Conservation (phyloP, 2,888 invertebrate species). For the Chironomus tentans region DNA sequence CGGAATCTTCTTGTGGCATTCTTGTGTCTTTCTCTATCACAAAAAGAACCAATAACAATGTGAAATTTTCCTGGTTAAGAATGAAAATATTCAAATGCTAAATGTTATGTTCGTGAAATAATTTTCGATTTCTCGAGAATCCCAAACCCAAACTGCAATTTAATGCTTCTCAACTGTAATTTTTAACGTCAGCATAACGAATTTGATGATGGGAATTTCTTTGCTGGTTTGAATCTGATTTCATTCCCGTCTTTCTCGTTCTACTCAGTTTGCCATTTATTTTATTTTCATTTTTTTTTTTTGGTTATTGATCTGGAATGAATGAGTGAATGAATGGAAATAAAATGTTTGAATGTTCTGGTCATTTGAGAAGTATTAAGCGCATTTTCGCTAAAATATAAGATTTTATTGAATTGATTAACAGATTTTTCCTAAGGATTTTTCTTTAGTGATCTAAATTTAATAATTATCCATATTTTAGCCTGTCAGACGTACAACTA, state of each 20-base stretch:
- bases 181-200: neutral
- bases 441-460: too few species aligned
- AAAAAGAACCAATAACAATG: neutral
- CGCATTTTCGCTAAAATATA: too few species aligned
- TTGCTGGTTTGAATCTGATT: neutral
- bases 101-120: slow-evolving; percentile 19
- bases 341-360: too few species aligned
- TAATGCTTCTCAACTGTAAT: neutral
- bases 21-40: neutral
- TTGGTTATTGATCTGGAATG: neutral
- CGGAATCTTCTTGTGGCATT: neutral
- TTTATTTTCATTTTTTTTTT: neutral
- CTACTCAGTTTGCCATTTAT: too few species aligned
- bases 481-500: too few species aligned
- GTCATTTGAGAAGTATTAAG: too few species aligned
- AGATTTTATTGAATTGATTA: too few species aligned
- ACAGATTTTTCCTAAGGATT: too few species aligned
- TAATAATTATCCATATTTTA: too few species aligned
- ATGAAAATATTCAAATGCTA: slow-evolving; percentile 22
- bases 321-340: too few species aligned
- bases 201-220: neutral
- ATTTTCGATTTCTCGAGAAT: slow-evolving; percentile 13
- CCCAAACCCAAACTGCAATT: neutral
- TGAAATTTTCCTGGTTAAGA: neutral
- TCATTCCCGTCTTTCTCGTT: neutral